Conservation (phyloP, 1,140 invertebrate species). For the Heliconius hermathena region DNA sequence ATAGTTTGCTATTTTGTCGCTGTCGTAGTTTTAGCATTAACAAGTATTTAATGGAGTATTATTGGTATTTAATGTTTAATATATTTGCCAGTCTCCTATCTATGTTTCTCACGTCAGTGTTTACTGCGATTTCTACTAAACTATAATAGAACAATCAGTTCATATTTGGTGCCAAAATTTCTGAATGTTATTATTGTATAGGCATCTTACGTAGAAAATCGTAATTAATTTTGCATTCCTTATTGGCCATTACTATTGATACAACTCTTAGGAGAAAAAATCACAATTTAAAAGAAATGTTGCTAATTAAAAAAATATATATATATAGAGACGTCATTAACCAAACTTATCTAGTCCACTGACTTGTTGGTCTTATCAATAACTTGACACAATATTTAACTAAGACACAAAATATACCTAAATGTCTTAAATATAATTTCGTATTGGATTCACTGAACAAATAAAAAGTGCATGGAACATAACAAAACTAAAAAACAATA, state of each 20-base stretch:
- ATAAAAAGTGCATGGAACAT: too few species aligned
- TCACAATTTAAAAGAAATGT: background rate
- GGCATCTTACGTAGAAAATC: background rate
- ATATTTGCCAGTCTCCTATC: background rate
- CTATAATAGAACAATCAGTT: background rate
- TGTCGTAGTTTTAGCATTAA: background rate
- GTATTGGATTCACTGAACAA: too few species aligned
- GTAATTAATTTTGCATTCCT: background rate
- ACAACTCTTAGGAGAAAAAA: background rate
- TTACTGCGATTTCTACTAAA: background rate
- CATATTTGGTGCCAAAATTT: background rate
- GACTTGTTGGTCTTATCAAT: background rate
- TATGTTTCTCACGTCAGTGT: background rate
- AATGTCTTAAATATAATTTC: too few species aligned
- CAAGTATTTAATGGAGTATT: background rate
- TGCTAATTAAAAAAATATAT: too few species aligned
- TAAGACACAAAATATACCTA: too few species aligned
- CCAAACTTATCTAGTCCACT: background rate
- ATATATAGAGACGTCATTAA: background rate
- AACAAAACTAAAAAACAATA: background rate
- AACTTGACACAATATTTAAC: background rate
- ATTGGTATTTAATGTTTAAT: conserved; percentile 6
- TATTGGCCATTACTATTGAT: background rate
- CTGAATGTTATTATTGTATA: background rate
- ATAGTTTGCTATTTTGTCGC: background rate